These are phyloP conservation scores for Microcebus lehilahytsara DNA, from an alignment of 2,113 vertebrate genomes.

Conservation along the genomic window DNA sequence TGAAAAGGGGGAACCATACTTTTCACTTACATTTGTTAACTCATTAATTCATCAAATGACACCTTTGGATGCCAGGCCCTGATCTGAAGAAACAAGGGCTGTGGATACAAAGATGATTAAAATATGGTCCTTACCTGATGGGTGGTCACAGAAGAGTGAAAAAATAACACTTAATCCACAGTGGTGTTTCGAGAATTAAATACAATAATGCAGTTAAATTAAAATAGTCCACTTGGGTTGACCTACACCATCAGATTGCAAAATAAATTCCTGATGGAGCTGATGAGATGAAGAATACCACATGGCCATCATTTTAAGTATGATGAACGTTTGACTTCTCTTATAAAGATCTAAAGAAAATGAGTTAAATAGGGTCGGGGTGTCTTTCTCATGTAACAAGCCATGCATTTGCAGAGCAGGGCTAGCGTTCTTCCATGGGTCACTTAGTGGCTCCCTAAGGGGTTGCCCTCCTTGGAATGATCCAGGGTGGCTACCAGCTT, in stretches of 20 bases:
- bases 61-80: neutral
- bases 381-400: neutral
- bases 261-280: neutral
- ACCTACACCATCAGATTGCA: neutral
- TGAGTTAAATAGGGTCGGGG: neutral
- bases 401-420: neutral
- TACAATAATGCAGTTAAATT: neutral
- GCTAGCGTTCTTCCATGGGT: neutral
- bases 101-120: neutral
- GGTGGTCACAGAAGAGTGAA: neutral
- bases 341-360: neutral
- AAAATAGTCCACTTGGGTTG: neutral
- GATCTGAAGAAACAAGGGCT: neutral
- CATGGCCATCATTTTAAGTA: neutral
- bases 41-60: neutral
- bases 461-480: neutral
- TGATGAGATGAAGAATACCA: neutral
- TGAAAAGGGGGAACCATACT: neutral
- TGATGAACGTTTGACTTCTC: neutral
- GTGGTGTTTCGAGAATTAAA: neutral
- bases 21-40: neutral
- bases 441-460: neutral
- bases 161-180: neutral
- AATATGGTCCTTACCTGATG: neutral
- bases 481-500: neutral